phyloP scores from a whole-genome alignment of 2,888 invertebrate species.

The Anarsia innoxiella region DNA sequence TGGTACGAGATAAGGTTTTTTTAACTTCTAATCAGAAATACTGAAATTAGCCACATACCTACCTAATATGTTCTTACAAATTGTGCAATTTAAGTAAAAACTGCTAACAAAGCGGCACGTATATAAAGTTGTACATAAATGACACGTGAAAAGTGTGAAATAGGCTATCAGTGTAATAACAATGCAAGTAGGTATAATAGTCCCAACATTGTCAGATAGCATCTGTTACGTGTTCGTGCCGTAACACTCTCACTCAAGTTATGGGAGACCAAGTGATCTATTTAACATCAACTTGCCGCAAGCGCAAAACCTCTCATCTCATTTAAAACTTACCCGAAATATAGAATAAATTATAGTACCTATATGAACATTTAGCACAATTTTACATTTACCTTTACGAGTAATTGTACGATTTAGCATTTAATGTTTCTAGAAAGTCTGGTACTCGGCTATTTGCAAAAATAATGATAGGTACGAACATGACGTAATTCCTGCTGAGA shows the following conservation, averaged over 20 bases:
- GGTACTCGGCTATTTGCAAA: not conserved
- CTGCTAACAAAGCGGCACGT: too few relatives aligned
- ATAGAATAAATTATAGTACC: too few relatives aligned
- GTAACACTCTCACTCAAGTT: constrained; percentile 11
- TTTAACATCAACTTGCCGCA: constrained; percentile 7
- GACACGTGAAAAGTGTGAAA: constrained; percentile 7
- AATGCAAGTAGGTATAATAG: constrained; percentile 10
- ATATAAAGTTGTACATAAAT: constrained; percentile 6
- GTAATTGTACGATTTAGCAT: too few relatives aligned
- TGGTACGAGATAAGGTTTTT: too few relatives aligned
- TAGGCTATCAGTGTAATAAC: constrained; percentile 10
- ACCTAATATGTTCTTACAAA: too few relatives aligned
- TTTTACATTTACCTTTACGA: too few relatives aligned
- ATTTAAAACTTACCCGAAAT: not conserved
- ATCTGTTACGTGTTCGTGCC: constrained; percentile 11
- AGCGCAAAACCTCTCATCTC: not conserved
- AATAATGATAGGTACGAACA: constrained; percentile 1
- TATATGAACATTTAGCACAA: too few relatives aligned
- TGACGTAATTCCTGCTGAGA: constrained; percentile 3
- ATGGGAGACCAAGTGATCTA: constrained; percentile 13
- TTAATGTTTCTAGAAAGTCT: constrained; percentile 6
- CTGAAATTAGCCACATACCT: too few relatives aligned
- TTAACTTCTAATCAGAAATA: too few relatives aligned
- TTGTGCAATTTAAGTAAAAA: too few relatives aligned
- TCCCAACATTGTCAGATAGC: constrained; percentile 12